phyloP scores from a whole-genome alignment of 2,888 invertebrate genomes.

The Micoletzkya japonica region DNA sequence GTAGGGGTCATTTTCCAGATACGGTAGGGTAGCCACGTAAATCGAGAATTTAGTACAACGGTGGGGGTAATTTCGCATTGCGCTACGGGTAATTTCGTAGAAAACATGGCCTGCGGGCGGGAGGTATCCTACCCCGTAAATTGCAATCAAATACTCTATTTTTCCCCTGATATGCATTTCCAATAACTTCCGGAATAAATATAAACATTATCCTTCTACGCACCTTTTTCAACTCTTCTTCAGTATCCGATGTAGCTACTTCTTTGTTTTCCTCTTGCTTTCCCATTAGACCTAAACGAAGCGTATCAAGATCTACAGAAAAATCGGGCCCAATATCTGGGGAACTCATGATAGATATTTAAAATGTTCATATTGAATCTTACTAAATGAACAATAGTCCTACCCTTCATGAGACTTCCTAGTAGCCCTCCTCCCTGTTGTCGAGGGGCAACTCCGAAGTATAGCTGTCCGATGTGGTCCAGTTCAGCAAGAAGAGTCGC shows the following conservation, averaged over 20 bases:
- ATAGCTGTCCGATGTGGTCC: slow-evolving; percentile 27
- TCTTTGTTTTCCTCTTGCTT: slow-evolving; percentile 20
- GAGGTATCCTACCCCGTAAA: too few relatives aligned
- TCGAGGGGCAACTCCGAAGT: slow-evolving; percentile 23
- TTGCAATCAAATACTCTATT: too few relatives aligned
- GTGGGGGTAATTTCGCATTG: too few relatives aligned
- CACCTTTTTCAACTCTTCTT: slow-evolving; percentile 1
- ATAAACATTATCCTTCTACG: not conserved
- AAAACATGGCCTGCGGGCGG: too few relatives aligned
- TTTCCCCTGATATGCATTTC: too few relatives aligned
- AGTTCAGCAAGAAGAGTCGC: slow-evolving; percentile 1
- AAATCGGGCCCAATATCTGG: not conserved
- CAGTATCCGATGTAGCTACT: slow-evolving; percentile 16
- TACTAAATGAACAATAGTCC: not conserved
- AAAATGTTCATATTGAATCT: not conserved
- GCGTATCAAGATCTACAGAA: not conserved
- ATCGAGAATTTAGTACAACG: too few relatives aligned
- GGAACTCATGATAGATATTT: not conserved
- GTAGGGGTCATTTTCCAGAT: too few relatives aligned
- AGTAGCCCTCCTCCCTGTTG: slow-evolving; percentile 18
- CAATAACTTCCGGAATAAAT: too few relatives aligned
- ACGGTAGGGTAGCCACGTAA: too few relatives aligned
- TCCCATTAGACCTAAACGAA: slow-evolving; percentile 24
- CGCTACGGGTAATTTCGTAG: too few relatives aligned
- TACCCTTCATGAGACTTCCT: slow-evolving; percentile 25